A percentile compares a stretch with the other conserved stretches of the same genome.
These are phyloP conservation scores for Nannoperca obscura DNA, from an alignment of 2,797 vertebrate genomes.

Conservation along the genomic window DNA sequence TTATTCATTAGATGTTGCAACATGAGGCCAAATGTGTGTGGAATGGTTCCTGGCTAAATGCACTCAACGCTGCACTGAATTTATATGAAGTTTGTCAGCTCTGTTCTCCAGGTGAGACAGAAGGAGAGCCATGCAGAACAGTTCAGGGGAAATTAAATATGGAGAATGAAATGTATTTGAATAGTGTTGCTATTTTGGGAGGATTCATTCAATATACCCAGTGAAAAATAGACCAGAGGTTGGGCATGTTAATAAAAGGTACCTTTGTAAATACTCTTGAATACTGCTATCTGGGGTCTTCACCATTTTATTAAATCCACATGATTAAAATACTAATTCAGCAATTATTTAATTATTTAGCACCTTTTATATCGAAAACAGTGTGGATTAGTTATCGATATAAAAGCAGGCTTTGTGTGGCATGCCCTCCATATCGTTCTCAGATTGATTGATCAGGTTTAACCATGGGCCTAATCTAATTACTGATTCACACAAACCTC, in stretches of 20 bases:
- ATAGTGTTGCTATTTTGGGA: constrained; percentile 3
- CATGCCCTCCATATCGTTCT: constrained; percentile 27
- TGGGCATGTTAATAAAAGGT: background rate
- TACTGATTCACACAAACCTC: constrained; percentile 49
- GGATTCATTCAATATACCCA: background rate
- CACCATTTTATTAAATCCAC: background rate
- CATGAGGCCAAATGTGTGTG: constrained; percentile 32
- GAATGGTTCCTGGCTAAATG: constrained; percentile 23
- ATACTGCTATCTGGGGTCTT: background rate
- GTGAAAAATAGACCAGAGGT: background rate
- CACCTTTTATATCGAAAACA: constrained; percentile 15
- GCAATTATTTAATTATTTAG: constrained; percentile 14
- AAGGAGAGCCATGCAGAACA: constrained; percentile 12
- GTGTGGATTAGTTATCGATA: constrained; percentile 33
- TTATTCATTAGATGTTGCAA: constrained; percentile 49
- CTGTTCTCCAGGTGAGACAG: constrained; percentile 42
- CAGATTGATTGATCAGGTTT: constrained; percentile 55
- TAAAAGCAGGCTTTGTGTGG: constrained; percentile 19
- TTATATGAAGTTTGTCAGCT: constrained; percentile 46
- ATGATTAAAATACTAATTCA: background rate
- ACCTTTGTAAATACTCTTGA: background rate
- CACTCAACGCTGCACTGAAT: constrained; percentile 23
- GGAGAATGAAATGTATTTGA: background rate
- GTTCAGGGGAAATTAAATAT: constrained; percentile 36
- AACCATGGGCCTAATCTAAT: constrained; percentile 42